Evolutionary conservation across 2,113 vertebrate species (phyloP).

Genomic region (Saguinus midas): DNA sequence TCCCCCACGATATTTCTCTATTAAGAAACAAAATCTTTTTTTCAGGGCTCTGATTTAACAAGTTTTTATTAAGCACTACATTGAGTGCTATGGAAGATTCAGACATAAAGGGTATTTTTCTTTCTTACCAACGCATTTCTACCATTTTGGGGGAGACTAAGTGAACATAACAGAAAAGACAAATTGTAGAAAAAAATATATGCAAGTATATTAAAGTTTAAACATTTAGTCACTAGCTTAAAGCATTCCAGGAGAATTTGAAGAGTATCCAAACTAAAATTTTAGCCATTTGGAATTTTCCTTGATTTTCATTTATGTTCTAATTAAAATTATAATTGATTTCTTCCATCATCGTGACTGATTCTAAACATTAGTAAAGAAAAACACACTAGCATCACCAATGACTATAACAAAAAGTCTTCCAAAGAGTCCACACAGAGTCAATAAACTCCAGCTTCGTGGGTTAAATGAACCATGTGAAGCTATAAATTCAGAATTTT

Average conservation of each 20-base stretch:
- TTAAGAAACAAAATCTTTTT: not conserved
- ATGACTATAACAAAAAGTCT: constrained; percentile 16
- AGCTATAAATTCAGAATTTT: constrained; percentile 63
- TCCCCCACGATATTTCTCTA: not conserved
- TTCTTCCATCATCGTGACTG: constrained; percentile 10
- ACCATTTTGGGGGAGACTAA: not conserved
- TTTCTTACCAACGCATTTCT: not conserved
- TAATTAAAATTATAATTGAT: constrained; percentile 47
- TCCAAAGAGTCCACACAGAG: constrained; percentile 9
- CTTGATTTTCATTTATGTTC: constrained; percentile 1
- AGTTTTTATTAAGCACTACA: constrained; percentile 5
- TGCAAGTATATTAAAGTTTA: not conserved
- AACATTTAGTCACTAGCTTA: not conserved
- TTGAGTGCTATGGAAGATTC: not conserved
- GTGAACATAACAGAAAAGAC: not conserved
- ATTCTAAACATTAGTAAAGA: constrained; percentile 11
- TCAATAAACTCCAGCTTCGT: constrained; percentile 51
- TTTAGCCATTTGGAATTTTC: constrained; percentile 22
- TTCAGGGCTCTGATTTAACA: not conserved
- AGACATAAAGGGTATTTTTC: not conserved
- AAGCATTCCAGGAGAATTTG: not conserved
- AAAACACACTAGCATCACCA: not conserved
- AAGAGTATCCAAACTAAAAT: not conserved
- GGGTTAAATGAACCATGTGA: constrained; percentile 51
- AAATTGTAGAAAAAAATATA: not conserved